phyloP scores from a whole-genome alignment of 2,113 vertebrate genomes.

The Bufo bufo region DNA sequence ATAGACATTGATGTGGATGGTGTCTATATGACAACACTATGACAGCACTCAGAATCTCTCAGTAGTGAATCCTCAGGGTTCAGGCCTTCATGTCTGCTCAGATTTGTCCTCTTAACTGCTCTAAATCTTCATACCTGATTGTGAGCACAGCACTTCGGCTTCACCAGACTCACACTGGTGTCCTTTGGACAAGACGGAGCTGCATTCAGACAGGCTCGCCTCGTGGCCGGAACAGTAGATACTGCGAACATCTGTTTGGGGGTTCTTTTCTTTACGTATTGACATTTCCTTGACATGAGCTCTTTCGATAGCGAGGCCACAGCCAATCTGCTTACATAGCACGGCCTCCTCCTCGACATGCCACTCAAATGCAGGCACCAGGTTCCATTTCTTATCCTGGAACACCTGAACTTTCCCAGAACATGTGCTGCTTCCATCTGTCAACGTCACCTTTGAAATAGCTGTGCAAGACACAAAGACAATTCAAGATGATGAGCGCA shows the following conservation, averaged over 20 bases:
- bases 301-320: neutral
- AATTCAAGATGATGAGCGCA: neutral
- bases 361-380: constrained; percentile 41
- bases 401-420: constrained; percentile 55
- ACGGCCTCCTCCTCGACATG: fast-evolving
- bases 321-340: constrained; percentile 61
- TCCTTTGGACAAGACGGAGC: neutral
- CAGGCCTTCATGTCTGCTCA: neutral
- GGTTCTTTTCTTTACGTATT: fast-evolving
- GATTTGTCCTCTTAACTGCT: neutral
- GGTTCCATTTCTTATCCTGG: constrained; percentile 31
- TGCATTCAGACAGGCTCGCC: constrained; percentile 23
- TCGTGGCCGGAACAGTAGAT: constrained; percentile 55
- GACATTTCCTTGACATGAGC: neutral
- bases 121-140: constrained; percentile 52
- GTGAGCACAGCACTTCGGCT: constrained; percentile 61
- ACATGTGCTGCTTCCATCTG: constrained; percentile 34
- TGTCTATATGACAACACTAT: neutral
- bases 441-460: constrained; percentile 15
- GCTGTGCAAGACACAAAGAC: constrained; percentile 1
- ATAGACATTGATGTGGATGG: neutral
- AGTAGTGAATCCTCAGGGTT: neutral
- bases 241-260: neutral
- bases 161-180: constrained; percentile 50
- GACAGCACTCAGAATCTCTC: too few species aligned